Conservation (phyloP, 2,888 invertebrate species). For the Pinctada fucata region DNA sequence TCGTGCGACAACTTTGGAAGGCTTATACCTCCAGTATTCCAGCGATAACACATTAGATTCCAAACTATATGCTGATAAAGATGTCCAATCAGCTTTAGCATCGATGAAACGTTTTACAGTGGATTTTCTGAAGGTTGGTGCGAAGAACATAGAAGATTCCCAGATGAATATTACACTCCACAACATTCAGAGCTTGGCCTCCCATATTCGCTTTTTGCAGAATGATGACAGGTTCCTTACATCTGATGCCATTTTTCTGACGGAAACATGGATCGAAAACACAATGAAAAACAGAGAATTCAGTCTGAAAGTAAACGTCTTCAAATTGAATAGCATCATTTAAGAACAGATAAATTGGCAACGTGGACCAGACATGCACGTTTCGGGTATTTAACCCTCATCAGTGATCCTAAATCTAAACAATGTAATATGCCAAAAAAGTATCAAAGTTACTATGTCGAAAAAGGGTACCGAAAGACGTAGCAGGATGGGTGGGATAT, state of each 20-base stretch:
- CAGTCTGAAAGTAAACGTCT: no score
- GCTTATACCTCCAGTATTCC: conserved; percentile 21
- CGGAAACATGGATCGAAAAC: conserved; percentile 16
- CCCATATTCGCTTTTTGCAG: neutral
- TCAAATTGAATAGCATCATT: no score
- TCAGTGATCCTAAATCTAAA: no score
- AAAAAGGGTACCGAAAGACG: no score
- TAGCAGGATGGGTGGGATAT: no score
- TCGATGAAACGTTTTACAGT: conserved; percentile 3
- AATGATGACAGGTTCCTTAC: conserved; percentile 6
- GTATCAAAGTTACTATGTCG: no score
- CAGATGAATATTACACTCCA: neutral
- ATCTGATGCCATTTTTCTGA: conserved; percentile 14
- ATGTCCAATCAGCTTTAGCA: conserved; percentile 7
- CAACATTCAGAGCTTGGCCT: conserved; percentile 17
- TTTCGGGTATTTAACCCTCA: no score
- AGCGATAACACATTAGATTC: conserved; percentile 9
- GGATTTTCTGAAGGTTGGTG: neutral
- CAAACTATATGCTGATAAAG: conserved; percentile 17
- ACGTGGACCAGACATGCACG: no score
- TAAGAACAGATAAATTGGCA: no score
- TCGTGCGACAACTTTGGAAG: conserved; percentile 32
- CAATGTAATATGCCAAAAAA: no score
- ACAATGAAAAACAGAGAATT: neutral
- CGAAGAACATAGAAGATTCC: neutral